Evolutionary conservation across 1,140 invertebrate genomes (phyloP).

Genomic region (Agrypnia vestita): DNA sequence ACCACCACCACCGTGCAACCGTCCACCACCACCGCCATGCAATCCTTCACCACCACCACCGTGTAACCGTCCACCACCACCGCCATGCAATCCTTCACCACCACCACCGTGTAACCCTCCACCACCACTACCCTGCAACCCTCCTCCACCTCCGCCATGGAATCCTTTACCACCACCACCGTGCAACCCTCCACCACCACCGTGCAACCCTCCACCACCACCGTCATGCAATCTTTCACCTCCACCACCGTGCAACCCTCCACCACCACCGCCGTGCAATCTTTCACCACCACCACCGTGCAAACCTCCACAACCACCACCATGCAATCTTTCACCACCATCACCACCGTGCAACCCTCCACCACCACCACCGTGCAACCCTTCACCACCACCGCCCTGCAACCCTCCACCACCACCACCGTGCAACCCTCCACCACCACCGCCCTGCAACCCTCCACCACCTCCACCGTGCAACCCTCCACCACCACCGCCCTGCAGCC

Average conservation of each 20-base stretch:
- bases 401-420: no score
- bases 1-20: background rate
- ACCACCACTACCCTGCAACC: background rate
- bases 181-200: background rate
- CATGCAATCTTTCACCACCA: conserved; percentile 60
- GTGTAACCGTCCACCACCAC: background rate
- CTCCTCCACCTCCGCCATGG: background rate
- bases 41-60: background rate
- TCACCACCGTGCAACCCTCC: background rate
- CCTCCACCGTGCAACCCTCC: no score
- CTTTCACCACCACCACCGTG: conserved; percentile 54
- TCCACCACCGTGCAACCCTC: conserved; percentile 32
- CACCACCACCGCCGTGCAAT: background rate
- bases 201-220: conserved; percentile 22
- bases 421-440: no score
- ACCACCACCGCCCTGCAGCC: no score
- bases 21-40: background rate
- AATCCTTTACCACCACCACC: background rate
- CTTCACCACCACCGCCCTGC: background rate
- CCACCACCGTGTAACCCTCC: background rate
- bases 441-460: no score
- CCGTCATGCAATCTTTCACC: no score
- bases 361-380: background rate
- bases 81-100: background rate
- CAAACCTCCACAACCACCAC: conserved; percentile 59